phyloP scores from a whole-genome alignment of 2,113 vertebrate species.

The Pelvicachromis taeniatus region DNA sequence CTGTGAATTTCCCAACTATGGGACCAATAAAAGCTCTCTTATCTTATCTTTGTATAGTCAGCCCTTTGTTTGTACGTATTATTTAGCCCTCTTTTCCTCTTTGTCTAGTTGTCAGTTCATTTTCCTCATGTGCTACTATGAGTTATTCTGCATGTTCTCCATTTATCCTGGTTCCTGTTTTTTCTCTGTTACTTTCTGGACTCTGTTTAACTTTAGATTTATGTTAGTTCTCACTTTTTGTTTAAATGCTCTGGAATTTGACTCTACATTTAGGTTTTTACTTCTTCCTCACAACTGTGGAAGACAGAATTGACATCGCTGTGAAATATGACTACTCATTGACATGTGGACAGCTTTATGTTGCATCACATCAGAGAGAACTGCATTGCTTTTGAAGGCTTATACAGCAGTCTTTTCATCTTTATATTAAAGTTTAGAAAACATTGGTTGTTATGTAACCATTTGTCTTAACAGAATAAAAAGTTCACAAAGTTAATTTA shows the following conservation, averaged over 20 bases:
- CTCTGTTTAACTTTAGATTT: rapidly evolving
- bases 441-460: rapidly evolving
- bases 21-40: not conserved
- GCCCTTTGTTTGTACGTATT: not conserved
- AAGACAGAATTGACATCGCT: rapidly evolving
- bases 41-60: not conserved
- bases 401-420: rapidly evolving
- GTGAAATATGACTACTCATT: rapidly evolving
- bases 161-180: not conserved
- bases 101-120: not conserved
- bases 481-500: not conserved
- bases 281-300: not conserved
- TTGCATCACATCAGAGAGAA: not conserved
- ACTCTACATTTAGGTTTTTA: not conserved
- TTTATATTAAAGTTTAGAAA: not conserved
- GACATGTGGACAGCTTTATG: rapidly evolving
- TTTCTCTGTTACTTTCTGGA: not conserved
- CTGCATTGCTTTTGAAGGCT: not conserved
- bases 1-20: rapidly evolving
- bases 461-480: rapidly evolving
- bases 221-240: rapidly evolving
- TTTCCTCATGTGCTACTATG: not conserved
- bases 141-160: not conserved
- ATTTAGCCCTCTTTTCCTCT: not conserved
- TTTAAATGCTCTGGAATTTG: rapidly evolving